Evolutionary conservation across 2,888 invertebrate species (phyloP).

Genomic region (Pollenia angustigena): DNA sequence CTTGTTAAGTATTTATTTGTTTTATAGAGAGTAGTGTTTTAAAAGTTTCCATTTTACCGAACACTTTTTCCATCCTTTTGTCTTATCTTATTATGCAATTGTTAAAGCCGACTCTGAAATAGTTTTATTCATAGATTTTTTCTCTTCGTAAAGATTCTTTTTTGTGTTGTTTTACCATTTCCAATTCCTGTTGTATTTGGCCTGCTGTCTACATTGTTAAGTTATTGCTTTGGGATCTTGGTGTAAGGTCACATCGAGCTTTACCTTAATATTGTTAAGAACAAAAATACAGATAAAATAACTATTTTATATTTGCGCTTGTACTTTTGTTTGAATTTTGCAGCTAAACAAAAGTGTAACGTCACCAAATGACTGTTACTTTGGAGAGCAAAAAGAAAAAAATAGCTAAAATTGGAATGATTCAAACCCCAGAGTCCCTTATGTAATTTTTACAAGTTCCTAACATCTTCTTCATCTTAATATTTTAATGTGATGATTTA

Average conservation of each 20-base stretch:
- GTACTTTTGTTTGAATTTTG: constrained; percentile 49
- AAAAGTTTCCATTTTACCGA: not conserved
- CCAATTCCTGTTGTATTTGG: constrained; percentile 72
- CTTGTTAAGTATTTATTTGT: too few species aligned
- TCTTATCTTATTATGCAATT: constrained; percentile 7
- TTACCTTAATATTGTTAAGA: constrained; percentile 75
- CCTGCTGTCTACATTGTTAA: constrained; percentile 80
- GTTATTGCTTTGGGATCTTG: constrained; percentile 82
- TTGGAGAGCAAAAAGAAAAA: constrained; percentile 72
- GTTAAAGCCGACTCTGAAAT: constrained; percentile 46
- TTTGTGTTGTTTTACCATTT: constrained; percentile 72
- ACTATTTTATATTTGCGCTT: constrained; percentile 60
- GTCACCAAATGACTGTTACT: constrained; percentile 72
- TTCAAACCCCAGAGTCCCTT: constrained; percentile 81
- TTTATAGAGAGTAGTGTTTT: not conserved
- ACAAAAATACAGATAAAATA: constrained; percentile 76
- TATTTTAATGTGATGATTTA: constrained; percentile 70
- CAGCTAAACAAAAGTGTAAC: constrained; percentile 64
- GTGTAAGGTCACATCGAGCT: constrained; percentile 77
- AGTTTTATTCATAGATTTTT: constrained; percentile 24
- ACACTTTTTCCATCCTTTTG: not conserved
- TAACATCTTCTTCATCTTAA: constrained; percentile 74
- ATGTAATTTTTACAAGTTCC: constrained; percentile 83
- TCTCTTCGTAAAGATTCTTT: constrained; percentile 3
- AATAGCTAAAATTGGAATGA: constrained; percentile 14